A percentile compares a stretch with the other conserved stretches of the same genome.
phyloP scores from a whole-genome alignment of 2,113 vertebrate species.

The Gobio gobio region DNA sequence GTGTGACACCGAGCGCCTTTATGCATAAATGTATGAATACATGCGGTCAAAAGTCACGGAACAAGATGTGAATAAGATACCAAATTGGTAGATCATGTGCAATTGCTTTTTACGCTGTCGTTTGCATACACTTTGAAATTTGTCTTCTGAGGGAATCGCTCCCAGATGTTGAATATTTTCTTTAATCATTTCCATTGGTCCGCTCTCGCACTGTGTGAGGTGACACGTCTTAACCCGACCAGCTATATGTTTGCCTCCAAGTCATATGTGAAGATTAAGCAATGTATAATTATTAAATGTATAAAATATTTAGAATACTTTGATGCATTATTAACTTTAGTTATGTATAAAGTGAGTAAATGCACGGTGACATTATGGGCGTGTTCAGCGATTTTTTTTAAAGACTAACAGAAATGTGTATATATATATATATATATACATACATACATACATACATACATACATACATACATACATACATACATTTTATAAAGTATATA shows the following conservation, averaged over 20 bases:
- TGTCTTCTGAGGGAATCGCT: constrained; percentile 68
- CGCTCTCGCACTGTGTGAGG: constrained; percentile 69
- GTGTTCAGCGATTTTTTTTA: background rate
- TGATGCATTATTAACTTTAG: background rate
- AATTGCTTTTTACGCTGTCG: constrained; percentile 67
- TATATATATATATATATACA: too few relatives aligned
- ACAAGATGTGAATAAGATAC: constrained; percentile 71
- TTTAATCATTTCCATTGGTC: constrained; percentile 76
- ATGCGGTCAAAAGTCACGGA: constrained; percentile 61
- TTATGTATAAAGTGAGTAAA: background rate
- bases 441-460: too few relatives aligned
- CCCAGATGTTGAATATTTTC: constrained; percentile 81
- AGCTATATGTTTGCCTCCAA: background rate
- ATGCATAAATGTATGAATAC: constrained; percentile 66
- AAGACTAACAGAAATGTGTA: too few relatives aligned
- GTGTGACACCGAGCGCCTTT: constrained; percentile 40
- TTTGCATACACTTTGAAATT: constrained; percentile 74
- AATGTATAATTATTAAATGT: background rate
- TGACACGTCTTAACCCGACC: constrained; percentile 65
- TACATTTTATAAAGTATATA: too few relatives aligned
- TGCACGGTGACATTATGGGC: background rate
- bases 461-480: too few relatives aligned
- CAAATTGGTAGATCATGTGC: constrained; percentile 76
- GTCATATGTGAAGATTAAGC: background rate
- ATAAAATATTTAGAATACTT: background rate